A percentile compares a stretch with the other conserved stretches of the same genome.
These are phyloP conservation scores for Cordylochernes scorpioides DNA, from an alignment of 2,888 invertebrate genomes.

Conservation along the genomic window DNA sequence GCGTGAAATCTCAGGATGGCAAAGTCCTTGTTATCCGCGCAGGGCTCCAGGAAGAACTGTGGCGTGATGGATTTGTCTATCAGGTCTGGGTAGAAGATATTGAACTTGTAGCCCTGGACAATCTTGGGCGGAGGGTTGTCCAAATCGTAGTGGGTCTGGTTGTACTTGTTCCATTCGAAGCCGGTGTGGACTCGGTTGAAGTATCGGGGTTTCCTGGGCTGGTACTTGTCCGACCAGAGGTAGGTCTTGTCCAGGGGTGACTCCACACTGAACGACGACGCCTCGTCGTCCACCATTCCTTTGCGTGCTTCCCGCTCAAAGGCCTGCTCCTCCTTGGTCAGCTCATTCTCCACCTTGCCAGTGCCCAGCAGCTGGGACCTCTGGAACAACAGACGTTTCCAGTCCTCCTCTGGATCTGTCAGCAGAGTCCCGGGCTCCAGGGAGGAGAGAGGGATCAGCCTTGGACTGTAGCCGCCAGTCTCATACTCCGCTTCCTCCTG, in stretches of 20 bases:
- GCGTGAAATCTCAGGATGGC: slow-evolving; percentile 77
- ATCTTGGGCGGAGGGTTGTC: slow-evolving; percentile 99
- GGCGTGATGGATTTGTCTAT: slow-evolving; percentile 79
- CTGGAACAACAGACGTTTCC: slow-evolving; percentile 40
- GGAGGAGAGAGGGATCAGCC: slow-evolving; percentile 32
- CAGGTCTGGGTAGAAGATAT: slow-evolving; percentile 96
- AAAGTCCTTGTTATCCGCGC: slow-evolving; percentile 76
- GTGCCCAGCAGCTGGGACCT: slow-evolving; percentile 31
- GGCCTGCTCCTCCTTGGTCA: slow-evolving; percentile 34
- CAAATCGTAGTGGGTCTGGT: slow-evolving; percentile 99
- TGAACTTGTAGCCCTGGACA: slow-evolving; percentile 98
- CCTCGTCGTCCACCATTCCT: slow-evolving; percentile 53
- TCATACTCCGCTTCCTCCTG: slow-evolving; percentile 38
- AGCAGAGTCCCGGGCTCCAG: slow-evolving; percentile 50
- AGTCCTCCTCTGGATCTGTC: slow-evolving; percentile 45
- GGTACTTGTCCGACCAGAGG: slow-evolving; percentile 90
- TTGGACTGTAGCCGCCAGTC: slow-evolving; percentile 59
- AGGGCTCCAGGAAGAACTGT: slow-evolving; percentile 66
- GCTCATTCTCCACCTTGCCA: slow-evolving; percentile 19
- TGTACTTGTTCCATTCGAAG: slow-evolving; percentile 99
- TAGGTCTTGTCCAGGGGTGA: slow-evolving; percentile 45
- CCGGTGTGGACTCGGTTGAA: slow-evolving; percentile 79
- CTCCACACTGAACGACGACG: slow-evolving; percentile 73
- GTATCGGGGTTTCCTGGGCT: slow-evolving; percentile 87
- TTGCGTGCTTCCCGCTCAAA: slow-evolving; percentile 54